A percentile compares a stretch with the other conserved stretches of the same genome.
Evolutionary conservation across 1,140 invertebrate genomes (phyloP).

Genomic region (Brachionus calyciflorus): DNA sequence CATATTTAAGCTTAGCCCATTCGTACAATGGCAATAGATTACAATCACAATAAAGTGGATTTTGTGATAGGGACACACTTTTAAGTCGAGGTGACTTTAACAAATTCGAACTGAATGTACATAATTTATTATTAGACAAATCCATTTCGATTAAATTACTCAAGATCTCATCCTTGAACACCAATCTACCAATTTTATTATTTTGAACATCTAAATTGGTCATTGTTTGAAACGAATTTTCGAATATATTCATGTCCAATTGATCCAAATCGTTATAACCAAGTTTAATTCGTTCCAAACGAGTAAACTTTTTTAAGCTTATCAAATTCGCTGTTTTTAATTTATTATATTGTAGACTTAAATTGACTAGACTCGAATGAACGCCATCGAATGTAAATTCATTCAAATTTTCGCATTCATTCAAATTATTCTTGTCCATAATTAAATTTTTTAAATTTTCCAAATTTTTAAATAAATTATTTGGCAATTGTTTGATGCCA

Average conservation of each 20-base stretch:
- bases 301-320: background rate
- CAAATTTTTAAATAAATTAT: background rate
- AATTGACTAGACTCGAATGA: background rate
- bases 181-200: slow-evolving; percentile 8
- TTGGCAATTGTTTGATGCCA: slow-evolving; percentile 11
- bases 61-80: background rate
- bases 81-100: slow-evolving; percentile 5
- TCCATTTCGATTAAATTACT: slow-evolving; percentile 16
- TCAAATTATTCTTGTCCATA: slow-evolving; percentile 33
- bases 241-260: background rate
- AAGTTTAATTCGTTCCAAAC: slow-evolving; percentile 15
- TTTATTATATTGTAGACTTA: slow-evolving; percentile 17
- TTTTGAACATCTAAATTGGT: slow-evolving; percentile 2
- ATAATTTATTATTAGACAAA: slow-evolving; percentile 13
- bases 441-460: background rate
- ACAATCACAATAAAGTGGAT: slow-evolving; percentile 42
- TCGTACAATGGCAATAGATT: background rate
- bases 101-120: background rate
- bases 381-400: slow-evolving; percentile 15
- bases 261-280: slow-evolving; percentile 2
- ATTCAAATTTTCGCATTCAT: slow-evolving; percentile 32
- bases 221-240: background rate
- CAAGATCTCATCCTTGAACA: background rate
- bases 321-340: background rate
- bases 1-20: background rate